These are phyloP conservation scores for Tor tambroides DNA, from an alignment of 2,113 vertebrate species.

Conservation along the genomic window DNA sequence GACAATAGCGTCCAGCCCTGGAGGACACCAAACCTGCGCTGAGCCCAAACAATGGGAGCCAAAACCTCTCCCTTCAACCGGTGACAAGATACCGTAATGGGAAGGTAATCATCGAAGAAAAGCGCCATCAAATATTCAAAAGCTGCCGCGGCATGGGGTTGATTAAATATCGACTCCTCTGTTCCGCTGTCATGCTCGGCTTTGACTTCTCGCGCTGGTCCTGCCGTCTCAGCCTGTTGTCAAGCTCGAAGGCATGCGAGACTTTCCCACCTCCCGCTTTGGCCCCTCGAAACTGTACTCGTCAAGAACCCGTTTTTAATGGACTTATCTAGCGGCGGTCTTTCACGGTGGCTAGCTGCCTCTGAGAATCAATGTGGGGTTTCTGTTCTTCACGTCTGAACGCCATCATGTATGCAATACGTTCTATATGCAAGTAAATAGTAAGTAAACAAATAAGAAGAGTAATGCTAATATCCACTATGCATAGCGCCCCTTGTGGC, in stretches of 20 bases:
- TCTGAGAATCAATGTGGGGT: not conserved
- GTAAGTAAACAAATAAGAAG: not conserved
- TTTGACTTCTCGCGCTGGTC: slow-evolving; percentile 50
- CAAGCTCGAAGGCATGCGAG: slow-evolving; percentile 62
- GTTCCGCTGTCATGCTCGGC: slow-evolving; percentile 58
- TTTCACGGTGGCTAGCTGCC: not conserved
- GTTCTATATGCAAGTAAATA: not conserved
- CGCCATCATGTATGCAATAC: not conserved
- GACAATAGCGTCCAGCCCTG: slow-evolving; percentile 64
- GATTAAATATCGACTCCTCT: slow-evolving; percentile 65
- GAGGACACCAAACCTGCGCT: slow-evolving; percentile 64
- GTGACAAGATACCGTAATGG: slow-evolving; percentile 71
- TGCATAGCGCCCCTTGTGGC: too few relatives aligned
- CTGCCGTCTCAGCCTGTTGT: slow-evolving; percentile 57
- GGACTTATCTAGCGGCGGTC: slow-evolving; percentile 5
- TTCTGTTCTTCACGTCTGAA: not conserved
- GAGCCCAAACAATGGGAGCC: slow-evolving; percentile 66
- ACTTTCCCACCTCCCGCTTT: slow-evolving; percentile 49
- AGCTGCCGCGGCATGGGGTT: slow-evolving; percentile 57
- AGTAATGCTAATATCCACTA: too few relatives aligned
- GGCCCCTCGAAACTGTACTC: slow-evolving; percentile 31
- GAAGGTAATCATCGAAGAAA: slow-evolving; percentile 75
- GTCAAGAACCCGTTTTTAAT: slow-evolving; percentile 32
- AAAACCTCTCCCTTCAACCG: slow-evolving; percentile 62
- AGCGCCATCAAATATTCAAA: slow-evolving; percentile 75